phyloP scores from a whole-genome alignment of 2,113 vertebrate species.

The Strigops habroptila region DNA sequence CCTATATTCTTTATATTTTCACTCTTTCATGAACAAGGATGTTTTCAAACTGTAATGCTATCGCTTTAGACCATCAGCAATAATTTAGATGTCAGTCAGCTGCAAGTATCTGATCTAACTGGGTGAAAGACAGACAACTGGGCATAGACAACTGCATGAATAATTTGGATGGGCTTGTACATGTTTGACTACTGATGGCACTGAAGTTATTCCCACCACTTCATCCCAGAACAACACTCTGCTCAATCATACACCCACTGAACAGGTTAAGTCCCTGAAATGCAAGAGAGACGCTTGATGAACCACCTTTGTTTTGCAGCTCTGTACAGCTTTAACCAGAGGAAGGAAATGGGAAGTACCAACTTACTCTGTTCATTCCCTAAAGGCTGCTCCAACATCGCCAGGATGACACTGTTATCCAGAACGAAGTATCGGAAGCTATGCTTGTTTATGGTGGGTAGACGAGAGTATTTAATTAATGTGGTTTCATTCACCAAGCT shows the following conservation, averaged over 20 bases:
- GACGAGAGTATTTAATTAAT: slow-evolving; percentile 87
- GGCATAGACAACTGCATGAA: not conserved
- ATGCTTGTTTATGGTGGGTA: slow-evolving; percentile 86
- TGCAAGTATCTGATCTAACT: not conserved
- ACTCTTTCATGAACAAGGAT: not conserved
- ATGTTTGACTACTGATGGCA: not conserved
- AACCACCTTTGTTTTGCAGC: not conserved
- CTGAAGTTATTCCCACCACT: not conserved
- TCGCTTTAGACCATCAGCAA: not conserved
- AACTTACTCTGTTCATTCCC: slow-evolving; percentile 95
- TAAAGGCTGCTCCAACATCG: slow-evolving; percentile 95
- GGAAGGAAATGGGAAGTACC: not conserved
- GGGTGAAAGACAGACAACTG: too few relatives aligned
- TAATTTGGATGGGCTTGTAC: not conserved
- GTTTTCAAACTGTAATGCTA: not conserved
- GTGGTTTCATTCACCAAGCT: slow-evolving; percentile 95
- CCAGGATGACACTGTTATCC: slow-evolving; percentile 94
- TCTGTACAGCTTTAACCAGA: not conserved
- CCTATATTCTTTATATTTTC: not conserved
- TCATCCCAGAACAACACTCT: not conserved
- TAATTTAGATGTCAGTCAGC: not conserved
- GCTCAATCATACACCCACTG: not conserved
- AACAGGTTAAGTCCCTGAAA: not conserved
- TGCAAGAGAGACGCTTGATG: rapidly evolving
- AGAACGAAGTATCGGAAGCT: slow-evolving; percentile 96